Evolutionary conservation across 2,888 invertebrate species (phyloP).

Genomic region (Xestia rhomboidea): DNA sequence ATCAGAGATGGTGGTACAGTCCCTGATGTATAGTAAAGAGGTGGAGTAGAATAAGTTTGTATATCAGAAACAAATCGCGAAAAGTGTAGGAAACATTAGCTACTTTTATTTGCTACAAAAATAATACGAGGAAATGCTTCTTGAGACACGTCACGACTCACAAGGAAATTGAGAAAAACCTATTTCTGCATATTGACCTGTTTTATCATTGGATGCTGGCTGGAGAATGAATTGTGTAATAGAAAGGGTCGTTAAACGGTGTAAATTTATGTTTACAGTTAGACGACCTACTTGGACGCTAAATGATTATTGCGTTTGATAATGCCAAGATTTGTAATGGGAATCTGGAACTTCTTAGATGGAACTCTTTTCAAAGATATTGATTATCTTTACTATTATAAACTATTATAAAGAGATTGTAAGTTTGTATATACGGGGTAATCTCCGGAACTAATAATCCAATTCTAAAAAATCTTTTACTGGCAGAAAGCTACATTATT

Average conservation of each 20-base stretch:
- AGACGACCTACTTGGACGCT: constrained; percentile 35
- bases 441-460: too few species aligned
- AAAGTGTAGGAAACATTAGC: neutral
- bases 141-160: constrained; percentile 18
- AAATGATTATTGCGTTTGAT: constrained; percentile 15
- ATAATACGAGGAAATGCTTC: constrained; percentile 50
- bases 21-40: neutral
- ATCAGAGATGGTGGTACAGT: neutral
- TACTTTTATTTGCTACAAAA: constrained; percentile 13
- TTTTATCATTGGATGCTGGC: constrained; percentile 39
- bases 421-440: too few species aligned
- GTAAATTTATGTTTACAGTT: constrained; percentile 59
- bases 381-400: too few species aligned
- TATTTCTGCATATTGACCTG: constrained; percentile 64
- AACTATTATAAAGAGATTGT: too few species aligned
- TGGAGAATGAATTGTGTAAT: constrained; percentile 57
- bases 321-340: constrained; percentile 12
- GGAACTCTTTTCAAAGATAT: neutral
- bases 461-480: too few species aligned
- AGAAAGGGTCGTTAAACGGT: constrained; percentile 47
- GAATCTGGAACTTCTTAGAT: neutral
- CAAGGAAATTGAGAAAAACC: constrained; percentile 56
- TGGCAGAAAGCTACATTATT: too few species aligned
- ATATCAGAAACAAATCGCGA: neutral
- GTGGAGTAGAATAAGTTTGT: neutral